A percentile compares a stretch with the other conserved stretches of the same genome.
Evolutionary conservation across 2,113 vertebrate species (phyloP).

Genomic region (Malurus elegans): DNA sequence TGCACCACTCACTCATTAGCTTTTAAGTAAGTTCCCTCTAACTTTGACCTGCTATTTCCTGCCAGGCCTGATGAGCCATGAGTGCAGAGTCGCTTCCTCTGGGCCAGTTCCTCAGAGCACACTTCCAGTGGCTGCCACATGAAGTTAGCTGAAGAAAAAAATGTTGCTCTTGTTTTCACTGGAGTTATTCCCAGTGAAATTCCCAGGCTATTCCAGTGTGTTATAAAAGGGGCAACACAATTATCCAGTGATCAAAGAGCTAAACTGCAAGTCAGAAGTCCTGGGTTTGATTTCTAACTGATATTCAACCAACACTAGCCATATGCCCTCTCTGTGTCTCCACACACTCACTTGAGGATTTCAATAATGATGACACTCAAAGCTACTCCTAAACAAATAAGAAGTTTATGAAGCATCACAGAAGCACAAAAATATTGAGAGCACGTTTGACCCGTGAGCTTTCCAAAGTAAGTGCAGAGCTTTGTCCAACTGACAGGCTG

Average conservation of each 20-base stretch:
- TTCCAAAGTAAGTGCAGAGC: background rate
- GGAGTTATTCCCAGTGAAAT: background rate
- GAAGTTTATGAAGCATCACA: background rate
- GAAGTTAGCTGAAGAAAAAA: background rate
- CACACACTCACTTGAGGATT: background rate
- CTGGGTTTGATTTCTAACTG: slow-evolving; percentile 13
- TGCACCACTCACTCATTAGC: background rate
- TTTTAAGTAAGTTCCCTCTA: background rate
- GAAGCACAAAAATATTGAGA: background rate
- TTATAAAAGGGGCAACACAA: background rate
- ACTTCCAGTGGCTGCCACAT: background rate
- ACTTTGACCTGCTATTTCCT: slow-evolving; percentile 11
- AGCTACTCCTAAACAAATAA: background rate
- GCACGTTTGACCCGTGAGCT: background rate
- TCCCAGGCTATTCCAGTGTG: background rate
- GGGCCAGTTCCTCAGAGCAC: background rate
- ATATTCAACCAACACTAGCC: background rate
- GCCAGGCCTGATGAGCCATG: background rate
- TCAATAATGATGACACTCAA: background rate
- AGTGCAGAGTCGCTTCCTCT: background rate
- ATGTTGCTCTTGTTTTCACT: background rate
- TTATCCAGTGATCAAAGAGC: background rate
- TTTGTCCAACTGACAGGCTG: background rate
- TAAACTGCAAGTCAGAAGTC: slow-evolving; percentile 20
- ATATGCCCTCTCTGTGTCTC: background rate